phyloP scores from a whole-genome alignment of 35 echinoderm and acorn worm species.

The Hemicentrotus pulcherrimus region DNA sequence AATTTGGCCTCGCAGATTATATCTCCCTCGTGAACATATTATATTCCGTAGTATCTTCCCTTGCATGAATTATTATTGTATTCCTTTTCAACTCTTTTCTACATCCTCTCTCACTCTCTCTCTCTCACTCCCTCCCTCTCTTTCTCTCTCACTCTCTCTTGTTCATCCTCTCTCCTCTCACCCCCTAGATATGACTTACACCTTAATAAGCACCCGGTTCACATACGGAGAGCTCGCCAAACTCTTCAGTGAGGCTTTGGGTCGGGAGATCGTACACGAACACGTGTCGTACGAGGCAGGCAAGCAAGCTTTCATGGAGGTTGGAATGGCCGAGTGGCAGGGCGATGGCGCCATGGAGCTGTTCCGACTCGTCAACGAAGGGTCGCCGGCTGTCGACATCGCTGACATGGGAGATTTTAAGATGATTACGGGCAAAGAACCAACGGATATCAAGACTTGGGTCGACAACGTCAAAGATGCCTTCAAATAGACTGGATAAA shows the following conservation, averaged over 20 bases:
- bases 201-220: not conserved
- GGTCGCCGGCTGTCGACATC: not conserved
- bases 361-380: conserved; percentile 47
- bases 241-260: conserved; percentile 1
- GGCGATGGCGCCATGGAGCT: conserved; percentile 40
- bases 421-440: conserved; percentile 52
- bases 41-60: too few species aligned
- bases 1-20: too few species aligned
- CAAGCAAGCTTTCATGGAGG: conserved; percentile 1
- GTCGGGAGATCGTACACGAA: conserved; percentile 25
- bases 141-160: not conserved
- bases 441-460: conserved; percentile 9
- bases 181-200: conserved; percentile 45
- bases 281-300: not conserved
- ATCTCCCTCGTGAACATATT: too few species aligned
- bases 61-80: too few species aligned
- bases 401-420: conserved; percentile 55
- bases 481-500: not conserved
- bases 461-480: not conserved
- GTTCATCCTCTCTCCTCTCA: not conserved
- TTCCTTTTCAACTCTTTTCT: not conserved
- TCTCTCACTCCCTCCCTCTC: not conserved
- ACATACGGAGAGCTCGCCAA: conserved; percentile 25
- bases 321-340: conserved; percentile 53
- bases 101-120: not conserved